A percentile compares a stretch with the other conserved stretches of the same genome.
phyloP scores from a whole-genome alignment of 2,888 invertebrate genomes.

The Scelioninae gen. 2 region DNA sequence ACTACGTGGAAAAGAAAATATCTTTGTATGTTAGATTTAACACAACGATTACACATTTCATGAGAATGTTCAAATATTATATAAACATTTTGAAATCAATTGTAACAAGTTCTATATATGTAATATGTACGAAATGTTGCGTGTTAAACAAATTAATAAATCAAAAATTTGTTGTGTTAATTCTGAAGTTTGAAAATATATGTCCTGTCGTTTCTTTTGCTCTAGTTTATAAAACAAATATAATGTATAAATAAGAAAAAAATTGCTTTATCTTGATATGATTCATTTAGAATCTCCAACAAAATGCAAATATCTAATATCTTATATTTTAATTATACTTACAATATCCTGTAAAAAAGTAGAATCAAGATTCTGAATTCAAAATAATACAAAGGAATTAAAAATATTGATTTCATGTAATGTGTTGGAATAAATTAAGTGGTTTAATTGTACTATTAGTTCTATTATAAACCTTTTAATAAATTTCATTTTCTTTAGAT shows the following conservation, averaged over 20 bases:
- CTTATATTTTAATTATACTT: too few species aligned
- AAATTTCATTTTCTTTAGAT: too few species aligned
- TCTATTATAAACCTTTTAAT: too few species aligned
- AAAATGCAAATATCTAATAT: too few species aligned
- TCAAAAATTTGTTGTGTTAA: constrained; percentile 22
- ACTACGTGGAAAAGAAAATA: constrained; percentile 16
- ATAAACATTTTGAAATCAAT: constrained; percentile 35
- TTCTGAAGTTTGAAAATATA: constrained; percentile 29
- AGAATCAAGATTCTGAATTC: too few species aligned
- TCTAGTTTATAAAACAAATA: constrained; percentile 27
- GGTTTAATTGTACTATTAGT: too few species aligned
- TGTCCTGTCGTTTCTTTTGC: constrained; percentile 22
- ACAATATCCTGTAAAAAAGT: too few species aligned
- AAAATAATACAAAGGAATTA: too few species aligned
- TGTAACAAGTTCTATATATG: constrained; percentile 37
- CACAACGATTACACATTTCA: constrained; percentile 41
- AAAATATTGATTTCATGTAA: too few species aligned
- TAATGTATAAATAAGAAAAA: constrained; percentile 39
- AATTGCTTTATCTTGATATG: neutral
- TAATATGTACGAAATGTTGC: constrained; percentile 40
- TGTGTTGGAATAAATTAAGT: too few species aligned
- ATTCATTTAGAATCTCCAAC: too few species aligned
- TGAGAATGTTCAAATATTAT: constrained; percentile 36
- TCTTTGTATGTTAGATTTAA: constrained; percentile 48
- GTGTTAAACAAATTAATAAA: constrained; percentile 25